Evolutionary conservation across 2,113 vertebrate genomes (phyloP).

Genomic region (Xiphorhynchus elegans): DNA sequence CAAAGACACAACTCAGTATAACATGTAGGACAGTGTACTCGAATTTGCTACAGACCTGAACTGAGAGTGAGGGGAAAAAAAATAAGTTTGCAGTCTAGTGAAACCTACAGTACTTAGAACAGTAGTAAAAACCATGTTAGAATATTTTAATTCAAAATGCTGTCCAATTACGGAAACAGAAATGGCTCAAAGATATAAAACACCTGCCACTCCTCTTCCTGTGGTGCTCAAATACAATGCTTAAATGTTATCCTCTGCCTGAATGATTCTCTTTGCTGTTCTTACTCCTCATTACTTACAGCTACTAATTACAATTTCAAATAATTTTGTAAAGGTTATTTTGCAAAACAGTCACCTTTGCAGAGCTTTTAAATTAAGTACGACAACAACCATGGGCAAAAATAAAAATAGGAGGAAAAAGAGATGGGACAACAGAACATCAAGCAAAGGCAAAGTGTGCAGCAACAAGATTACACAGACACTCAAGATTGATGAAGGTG

Average conservation of each 20-base stretch:
- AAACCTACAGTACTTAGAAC: background rate
- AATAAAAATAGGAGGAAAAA: background rate
- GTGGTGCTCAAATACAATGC: rapidly evolving
- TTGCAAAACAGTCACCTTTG: background rate
- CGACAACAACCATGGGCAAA: background rate
- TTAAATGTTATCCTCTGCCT: background rate
- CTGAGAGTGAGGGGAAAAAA: background rate
- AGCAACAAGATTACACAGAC: background rate
- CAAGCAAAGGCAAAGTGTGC: background rate
- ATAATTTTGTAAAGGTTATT: background rate
- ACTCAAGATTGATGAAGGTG: background rate
- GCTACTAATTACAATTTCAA: background rate
- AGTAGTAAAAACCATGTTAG: background rate
- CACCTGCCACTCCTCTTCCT: background rate
- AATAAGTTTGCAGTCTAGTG: background rate
- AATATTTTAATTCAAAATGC: background rate
- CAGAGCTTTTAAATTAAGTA: background rate
- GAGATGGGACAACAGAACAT: background rate
- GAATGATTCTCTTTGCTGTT: background rate
- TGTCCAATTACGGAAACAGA: background rate
- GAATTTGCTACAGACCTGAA: background rate
- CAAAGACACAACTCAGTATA: slow-evolving; percentile 11
- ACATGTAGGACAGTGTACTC: background rate
- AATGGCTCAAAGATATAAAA: background rate
- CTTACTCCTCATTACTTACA: background rate